Percentiles rank a stretch among this genome's conserved stretches.
These are phyloP conservation scores for Cephalopterus ornatus DNA, from an alignment of 2,113 vertebrate genomes.

Conservation along the genomic window DNA sequence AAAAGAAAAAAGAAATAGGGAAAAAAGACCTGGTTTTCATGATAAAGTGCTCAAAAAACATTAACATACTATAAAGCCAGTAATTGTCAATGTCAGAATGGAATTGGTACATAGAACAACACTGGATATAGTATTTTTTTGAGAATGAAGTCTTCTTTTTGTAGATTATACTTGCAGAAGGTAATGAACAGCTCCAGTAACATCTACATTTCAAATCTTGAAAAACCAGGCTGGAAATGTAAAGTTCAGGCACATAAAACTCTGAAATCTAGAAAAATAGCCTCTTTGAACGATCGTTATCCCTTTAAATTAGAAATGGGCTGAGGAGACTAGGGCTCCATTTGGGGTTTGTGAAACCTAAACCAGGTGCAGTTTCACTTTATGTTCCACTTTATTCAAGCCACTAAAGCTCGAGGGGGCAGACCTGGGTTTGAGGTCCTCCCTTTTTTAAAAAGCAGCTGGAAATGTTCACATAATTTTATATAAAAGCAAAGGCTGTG, in stretches of 20 bases:
- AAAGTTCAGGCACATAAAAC: not conserved
- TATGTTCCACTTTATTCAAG: not conserved
- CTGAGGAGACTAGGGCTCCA: not conserved
- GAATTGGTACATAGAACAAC: not conserved
- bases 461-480: slow-evolving; percentile 19
- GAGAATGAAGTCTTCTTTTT: not conserved
- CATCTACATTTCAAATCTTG: not conserved
- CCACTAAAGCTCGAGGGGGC: not conserved
- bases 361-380: slow-evolving; percentile 23
- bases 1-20: not conserved
- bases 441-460: slow-evolving; percentile 1
- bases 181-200: not conserved
- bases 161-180: not conserved
- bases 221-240: not conserved
- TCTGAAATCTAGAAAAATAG: slow-evolving; percentile 14
- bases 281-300: not conserved
- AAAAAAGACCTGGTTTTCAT: not conserved
- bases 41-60: not conserved
- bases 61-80: not conserved
- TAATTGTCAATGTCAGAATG: not conserved
- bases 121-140: not conserved
- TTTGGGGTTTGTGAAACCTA: slow-evolving; percentile 19
- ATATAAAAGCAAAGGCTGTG: not conserved
- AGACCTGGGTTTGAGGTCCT: not conserved
- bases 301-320: not conserved